Percentiles rank a stretch among this genome's conserved stretches.
Conservation (phyloP, 2,797 vertebrate genomes). For the Diglossa cyanea region DNA sequence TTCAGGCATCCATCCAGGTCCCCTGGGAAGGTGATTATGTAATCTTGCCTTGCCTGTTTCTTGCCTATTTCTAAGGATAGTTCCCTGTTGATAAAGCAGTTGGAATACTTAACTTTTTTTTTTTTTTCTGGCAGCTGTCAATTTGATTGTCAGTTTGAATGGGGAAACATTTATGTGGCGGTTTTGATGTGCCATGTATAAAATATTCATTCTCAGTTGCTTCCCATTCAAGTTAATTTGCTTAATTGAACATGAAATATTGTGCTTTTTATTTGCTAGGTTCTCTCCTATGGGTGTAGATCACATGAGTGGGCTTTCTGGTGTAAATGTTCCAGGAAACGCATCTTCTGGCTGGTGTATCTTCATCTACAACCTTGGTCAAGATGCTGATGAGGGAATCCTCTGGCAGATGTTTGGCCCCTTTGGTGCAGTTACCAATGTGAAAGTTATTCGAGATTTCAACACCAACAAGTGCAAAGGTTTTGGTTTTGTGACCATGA, state of each 20-base stretch:
- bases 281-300: slow-evolving; percentile 99
- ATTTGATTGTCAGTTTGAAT: slow-evolving; percentile 52
- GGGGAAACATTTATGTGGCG: slow-evolving; percentile 35
- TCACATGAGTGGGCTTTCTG: slow-evolving; percentile 94
- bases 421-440: slow-evolving; percentile 97
- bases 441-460: slow-evolving; percentile 99
- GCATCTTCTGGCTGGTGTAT: slow-evolving; percentile 96
- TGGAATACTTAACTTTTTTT: neutral
- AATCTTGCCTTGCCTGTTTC: neutral
- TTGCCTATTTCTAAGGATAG: neutral
- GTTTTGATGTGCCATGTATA: slow-evolving; percentile 58
- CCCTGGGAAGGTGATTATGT: neutral
- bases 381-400: slow-evolving; percentile 97
- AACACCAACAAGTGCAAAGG: slow-evolving; percentile 99
- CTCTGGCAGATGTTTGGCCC: slow-evolving; percentile 99
- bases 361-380: slow-evolving; percentile 99
- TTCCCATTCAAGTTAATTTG: slow-evolving; percentile 48
- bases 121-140: slow-evolving; percentile 21
- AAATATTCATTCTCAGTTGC: slow-evolving; percentile 60
- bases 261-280: slow-evolving; percentile 84
- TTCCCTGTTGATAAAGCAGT: neutral
- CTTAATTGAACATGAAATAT: slow-evolving; percentile 70
- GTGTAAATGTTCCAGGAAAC: slow-evolving; percentile 88
- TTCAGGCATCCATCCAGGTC: neutral
- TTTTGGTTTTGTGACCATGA: slow-evolving; percentile 99